Conservation (phyloP, 2,113 vertebrate species). For the Porphyrio hochstetteri region DNA sequence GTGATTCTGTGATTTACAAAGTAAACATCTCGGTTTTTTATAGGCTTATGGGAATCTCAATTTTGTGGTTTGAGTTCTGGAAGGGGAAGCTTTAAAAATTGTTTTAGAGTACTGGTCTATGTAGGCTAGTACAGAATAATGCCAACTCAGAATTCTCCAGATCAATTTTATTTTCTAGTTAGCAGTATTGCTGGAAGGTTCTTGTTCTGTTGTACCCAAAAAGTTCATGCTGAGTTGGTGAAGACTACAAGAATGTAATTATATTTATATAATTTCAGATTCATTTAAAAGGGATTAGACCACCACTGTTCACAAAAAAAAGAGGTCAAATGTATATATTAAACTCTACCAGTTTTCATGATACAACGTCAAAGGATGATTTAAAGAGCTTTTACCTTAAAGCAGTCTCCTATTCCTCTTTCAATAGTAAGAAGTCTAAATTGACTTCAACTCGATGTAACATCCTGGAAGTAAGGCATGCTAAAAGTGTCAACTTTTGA, state of each 20-base stretch:
- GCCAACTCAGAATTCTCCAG: not conserved
- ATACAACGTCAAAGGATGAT: not conserved
- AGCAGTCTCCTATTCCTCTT: not conserved
- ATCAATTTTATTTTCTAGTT: not conserved
- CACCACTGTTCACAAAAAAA: not conserved
- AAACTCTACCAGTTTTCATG: not conserved
- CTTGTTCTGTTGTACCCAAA: not conserved
- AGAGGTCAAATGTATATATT: not conserved
- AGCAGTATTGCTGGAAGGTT: not conserved
- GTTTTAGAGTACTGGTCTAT: not conserved
- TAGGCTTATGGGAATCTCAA: not conserved
- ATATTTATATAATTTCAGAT: not conserved
- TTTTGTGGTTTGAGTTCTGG: not conserved
- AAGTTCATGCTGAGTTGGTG: not conserved
- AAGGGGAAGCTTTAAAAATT: not conserved
- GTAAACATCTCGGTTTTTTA: not conserved
- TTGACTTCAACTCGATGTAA: not conserved
- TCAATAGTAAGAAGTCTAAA: not conserved
- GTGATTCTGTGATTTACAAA: no score
- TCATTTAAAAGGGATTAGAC: not conserved
- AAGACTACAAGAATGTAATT: not conserved
- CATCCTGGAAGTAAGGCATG: not conserved
- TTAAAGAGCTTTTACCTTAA: not conserved
- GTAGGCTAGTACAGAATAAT: not conserved
- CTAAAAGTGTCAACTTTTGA: not conserved